These are phyloP conservation scores for Drosophila nebulosa DNA, from an alignment of 1,140 invertebrate genomes.

Conservation along the genomic window DNA sequence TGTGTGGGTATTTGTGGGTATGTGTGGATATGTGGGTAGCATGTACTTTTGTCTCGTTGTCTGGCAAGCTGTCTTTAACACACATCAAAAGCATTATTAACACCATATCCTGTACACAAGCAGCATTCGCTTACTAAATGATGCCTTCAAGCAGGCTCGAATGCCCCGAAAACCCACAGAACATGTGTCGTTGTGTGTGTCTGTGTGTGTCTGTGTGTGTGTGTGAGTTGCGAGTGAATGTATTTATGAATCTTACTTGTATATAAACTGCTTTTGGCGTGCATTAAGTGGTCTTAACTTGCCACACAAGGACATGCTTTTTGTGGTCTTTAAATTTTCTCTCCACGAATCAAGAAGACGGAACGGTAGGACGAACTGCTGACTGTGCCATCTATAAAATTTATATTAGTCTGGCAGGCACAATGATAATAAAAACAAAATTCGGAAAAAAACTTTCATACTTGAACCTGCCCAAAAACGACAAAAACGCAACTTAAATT, in stretches of 20 bases:
- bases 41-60: constrained; percentile 46
- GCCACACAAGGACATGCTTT: constrained; percentile 68
- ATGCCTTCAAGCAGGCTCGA: constrained; percentile 65
- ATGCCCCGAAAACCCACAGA: constrained; percentile 52
- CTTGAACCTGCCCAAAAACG: neutral
- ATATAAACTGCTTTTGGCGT: constrained; percentile 71
- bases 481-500: neutral
- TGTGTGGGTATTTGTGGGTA: no score
- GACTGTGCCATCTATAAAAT: constrained; percentile 55
- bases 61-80: constrained; percentile 69
- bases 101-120: constrained; percentile 56
- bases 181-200: constrained; percentile 59
- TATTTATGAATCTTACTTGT: constrained; percentile 61
- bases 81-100: constrained; percentile 78
- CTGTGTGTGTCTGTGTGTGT: constrained; percentile 10
- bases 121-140: constrained; percentile 47
- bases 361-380: constrained; percentile 16
- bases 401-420: constrained; percentile 43
- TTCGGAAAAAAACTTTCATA: constrained; percentile 16
- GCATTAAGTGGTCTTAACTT: constrained; percentile 76
- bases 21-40: constrained; percentile 12
- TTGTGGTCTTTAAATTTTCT: constrained; percentile 70
- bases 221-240: constrained; percentile 34
- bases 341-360: neutral
- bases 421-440: constrained; percentile 30